Evolutionary conservation across 2,888 invertebrate species (phyloP), one percentile per base, ranked within the genome.

Genomic region (Sinodicranocentrus sp.): DNA sequence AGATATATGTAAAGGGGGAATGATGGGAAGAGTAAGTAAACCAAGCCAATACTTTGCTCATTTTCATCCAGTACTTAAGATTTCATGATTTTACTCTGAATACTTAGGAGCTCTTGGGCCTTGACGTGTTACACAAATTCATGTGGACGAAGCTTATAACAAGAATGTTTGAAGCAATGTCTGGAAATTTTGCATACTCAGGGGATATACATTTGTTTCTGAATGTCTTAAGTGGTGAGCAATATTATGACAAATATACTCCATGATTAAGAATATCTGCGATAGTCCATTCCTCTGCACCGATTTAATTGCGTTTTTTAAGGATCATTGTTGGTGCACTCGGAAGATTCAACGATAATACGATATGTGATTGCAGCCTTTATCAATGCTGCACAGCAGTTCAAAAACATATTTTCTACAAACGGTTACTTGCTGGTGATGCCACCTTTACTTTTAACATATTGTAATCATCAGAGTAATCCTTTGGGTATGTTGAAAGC

Each of bases 61-160:
- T n/a, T n/a, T n/a, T n/a, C n/a, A n/a, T n/a, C n/a, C n/a, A n/a
- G n/a, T n/a, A n/a, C n/a, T n/a, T n/a, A n/a, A n/a, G n/a, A n/a
- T n/a, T n/a, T n/a, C n/a, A n/a, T n/a, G n/a, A n/a, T n/a, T n/a
- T n/a, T n/a, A n/a, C n/a, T n/a, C n/a, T n/a, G n/a, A 33, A 48
- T 80, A 80, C 86, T 90, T 89, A 95, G 93, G 96, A 97, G 89
- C 92, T 98, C 43, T 93, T 97, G 65, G 97, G 98, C 0, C 91
- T 99, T 87, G 99, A 99, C 90, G 85, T 98, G 0, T 92, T 99
- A 85, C 99, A 99, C 91, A 99, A 99, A 91, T 98, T 98, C 90
- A 97, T 98, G 94, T 99, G 99, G 99, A 97, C 98, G 1, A 95
- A 98, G 86, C 92, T 99, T 43, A 97, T 98, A 89, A 96, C 97